Conservation (phyloP, 2,888 invertebrate species). For the Portevinia maculata region DNA sequence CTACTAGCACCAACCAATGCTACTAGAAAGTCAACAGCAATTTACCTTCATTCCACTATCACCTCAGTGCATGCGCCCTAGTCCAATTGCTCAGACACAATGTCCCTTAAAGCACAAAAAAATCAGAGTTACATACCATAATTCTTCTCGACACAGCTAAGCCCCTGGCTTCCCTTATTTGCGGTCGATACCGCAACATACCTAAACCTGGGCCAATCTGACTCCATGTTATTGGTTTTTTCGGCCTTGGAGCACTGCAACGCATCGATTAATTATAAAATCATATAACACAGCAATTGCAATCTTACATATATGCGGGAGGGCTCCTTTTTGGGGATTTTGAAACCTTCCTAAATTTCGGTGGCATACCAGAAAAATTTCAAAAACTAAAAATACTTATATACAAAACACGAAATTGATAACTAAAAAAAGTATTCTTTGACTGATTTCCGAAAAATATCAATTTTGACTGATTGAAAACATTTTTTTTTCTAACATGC, state of each 20-base stretch:
- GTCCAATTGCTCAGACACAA: too few relatives aligned
- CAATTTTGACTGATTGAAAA: too few relatives aligned
- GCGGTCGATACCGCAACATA: conserved; percentile 33
- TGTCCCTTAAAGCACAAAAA: too few relatives aligned
- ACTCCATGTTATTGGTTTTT: conserved; percentile 41
- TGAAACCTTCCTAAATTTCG: conserved; percentile 4
- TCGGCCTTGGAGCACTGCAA: conserved; percentile 54
- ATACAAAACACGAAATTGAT: background rate
- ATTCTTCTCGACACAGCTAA: conserved; percentile 24
- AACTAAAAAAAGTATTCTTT: background rate
- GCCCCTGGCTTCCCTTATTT: background rate
- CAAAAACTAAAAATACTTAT: background rate
- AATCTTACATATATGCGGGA: conserved; percentile 23
- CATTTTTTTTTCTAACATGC: too few relatives aligned
- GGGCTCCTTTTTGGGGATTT: conserved; percentile 1
- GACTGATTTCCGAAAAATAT: too few relatives aligned
- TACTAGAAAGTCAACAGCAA: too few relatives aligned
- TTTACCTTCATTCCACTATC: too few relatives aligned
- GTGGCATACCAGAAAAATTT: conserved; percentile 12
- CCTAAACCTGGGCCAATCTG: conserved; percentile 17
- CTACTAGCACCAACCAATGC: too few relatives aligned
- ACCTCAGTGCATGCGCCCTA: too few relatives aligned
- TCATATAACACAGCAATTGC: background rate
- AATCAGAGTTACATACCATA: conserved; percentile 33
- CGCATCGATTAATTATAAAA: background rate